Base-by-base conservation (phyloP, 1,140 invertebrate species). In the Tyrophagus putrescentiae region DNA sequence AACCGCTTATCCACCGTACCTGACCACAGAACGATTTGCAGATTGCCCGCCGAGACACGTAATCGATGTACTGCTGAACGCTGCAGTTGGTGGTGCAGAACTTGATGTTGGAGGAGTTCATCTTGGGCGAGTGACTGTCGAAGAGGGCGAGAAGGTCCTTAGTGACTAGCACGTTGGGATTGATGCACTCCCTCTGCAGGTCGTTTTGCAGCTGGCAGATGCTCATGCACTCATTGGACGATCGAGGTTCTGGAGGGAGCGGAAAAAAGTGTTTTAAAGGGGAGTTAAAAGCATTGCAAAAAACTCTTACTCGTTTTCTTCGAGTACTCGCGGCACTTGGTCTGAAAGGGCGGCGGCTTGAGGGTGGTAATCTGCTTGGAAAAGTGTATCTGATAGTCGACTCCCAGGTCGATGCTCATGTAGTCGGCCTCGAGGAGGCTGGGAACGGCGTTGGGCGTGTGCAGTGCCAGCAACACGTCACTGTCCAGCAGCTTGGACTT, bases 311-410 rank as follows among this genome's bases (percentile, higher is more conserved):
- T 48, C 31, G 7, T 27, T 23, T 31, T 13, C 3, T 11, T 16
- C 32, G 32, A 13, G 25, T 54, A 54, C 3, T 54, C 27, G n/a
- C 2, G 16, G 25, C 52, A 54, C 4, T 32, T 32, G 9, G 52
- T 54, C 4, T 27, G 1, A 31, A 34, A 54, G 3, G 52, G 52
- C 27, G 13, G 3, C 25, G 21, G 16, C 25, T 31, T 13, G n/a
- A 54, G 25, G 18, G 32, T 29, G 1, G 52, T 54, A 1, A 32
- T 34, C 27, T 33, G 13, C 25, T 54, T 54, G 3, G 13, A 23
- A 32, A 54, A 54, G n/a, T 54, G 52, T 1, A 54, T 54, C 21
- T 54, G 31, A 54, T 54, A 54, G 21, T 9, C 9, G 11, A 21
- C 39, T n/a, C 39, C 25, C 13, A 34, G 52, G n/a, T 54, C 52